These are phyloP conservation scores for Beris morrisii DNA, from an alignment of 2,888 invertebrate genomes.

Conservation along the genomic window DNA sequence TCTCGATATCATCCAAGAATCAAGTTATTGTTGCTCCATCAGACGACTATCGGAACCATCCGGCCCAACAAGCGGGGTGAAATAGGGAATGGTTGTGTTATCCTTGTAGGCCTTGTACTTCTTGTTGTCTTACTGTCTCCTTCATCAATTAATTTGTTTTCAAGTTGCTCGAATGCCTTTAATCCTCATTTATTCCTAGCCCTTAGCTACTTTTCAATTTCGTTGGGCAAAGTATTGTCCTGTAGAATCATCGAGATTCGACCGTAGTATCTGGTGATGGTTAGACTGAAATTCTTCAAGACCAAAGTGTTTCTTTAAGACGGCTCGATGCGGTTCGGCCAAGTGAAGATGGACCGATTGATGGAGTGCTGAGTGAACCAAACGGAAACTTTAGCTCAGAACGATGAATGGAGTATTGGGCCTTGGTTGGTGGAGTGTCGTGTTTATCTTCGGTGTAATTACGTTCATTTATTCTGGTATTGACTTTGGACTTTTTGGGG, in stretches of 20 bases:
- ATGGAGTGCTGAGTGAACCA: slow-evolving; percentile 9
- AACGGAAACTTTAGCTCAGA: neutral
- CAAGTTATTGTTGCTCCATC: slow-evolving; percentile 39
- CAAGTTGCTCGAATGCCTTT: slow-evolving; percentile 43
- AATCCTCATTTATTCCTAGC: slow-evolving; percentile 42
- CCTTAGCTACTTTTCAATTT: slow-evolving; percentile 25
- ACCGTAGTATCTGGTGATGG: too few species aligned
- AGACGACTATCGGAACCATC: slow-evolving; percentile 1
- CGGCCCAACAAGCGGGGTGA: neutral
- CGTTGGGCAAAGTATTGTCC: slow-evolving; percentile 28
- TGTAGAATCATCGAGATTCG: too few species aligned
- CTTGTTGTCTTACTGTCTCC: slow-evolving; percentile 41
- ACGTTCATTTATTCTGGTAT: slow-evolving; percentile 45
- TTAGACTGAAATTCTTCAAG: neutral
- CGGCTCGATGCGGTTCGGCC: neutral
- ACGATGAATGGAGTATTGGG: neutral
- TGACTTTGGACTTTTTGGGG: slow-evolving; percentile 41
- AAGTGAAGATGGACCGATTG: neutral
- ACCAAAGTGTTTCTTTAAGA: slow-evolving; percentile 6
- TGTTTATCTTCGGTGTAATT: slow-evolving; percentile 45
- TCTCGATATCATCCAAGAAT: slow-evolving; percentile 40
- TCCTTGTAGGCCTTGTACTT: neutral
- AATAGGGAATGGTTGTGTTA: too few species aligned
- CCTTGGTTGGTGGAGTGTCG: slow-evolving; percentile 32
- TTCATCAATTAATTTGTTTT: slow-evolving; percentile 33